Conservation (phyloP, 1,140 invertebrate species). For the Lepidotrigona ventralis region DNA sequence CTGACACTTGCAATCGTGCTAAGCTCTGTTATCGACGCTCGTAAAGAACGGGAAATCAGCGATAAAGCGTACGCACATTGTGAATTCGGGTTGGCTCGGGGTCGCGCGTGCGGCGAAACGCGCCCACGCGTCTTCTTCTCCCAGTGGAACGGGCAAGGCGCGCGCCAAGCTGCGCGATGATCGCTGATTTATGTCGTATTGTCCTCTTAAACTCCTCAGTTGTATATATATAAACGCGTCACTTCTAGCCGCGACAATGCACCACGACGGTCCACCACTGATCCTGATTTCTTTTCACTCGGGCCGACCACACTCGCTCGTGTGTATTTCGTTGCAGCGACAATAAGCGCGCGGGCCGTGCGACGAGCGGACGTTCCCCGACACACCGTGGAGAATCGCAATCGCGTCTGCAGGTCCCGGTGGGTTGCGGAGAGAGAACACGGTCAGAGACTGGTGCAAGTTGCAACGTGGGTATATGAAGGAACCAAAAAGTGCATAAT, state of each 20-base stretch:
- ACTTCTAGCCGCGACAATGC: constrained; percentile 38
- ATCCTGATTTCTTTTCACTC: constrained; percentile 56
- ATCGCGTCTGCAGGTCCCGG: constrained; percentile 43
- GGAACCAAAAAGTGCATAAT: too few relatives aligned
- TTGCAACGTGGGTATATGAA: too few relatives aligned
- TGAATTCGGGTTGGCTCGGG: constrained; percentile 18
- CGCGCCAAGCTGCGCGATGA: constrained; percentile 38
- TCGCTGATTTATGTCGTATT: constrained; percentile 61
- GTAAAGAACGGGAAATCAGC: constrained; percentile 43
- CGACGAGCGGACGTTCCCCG: background rate
- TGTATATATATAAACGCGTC: constrained; percentile 47
- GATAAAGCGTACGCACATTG: constrained; percentile 17
- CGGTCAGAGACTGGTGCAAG: too few relatives aligned
- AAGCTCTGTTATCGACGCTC: constrained; percentile 6
- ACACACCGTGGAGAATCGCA: constrained; percentile 52
- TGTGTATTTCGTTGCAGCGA: constrained; percentile 55
- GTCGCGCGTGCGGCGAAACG: constrained; percentile 10
- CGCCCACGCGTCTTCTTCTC: constrained; percentile 36
- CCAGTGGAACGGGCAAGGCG: constrained; percentile 6
- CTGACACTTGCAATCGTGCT: background rate
- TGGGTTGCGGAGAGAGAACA: constrained; percentile 7
- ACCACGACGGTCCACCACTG: constrained; percentile 13
- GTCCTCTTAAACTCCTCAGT: constrained; percentile 53
- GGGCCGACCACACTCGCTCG: constrained; percentile 21
- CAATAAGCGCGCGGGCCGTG: constrained; percentile 27